Base-by-base conservation (phyloP, 2,113 vertebrate species). In the Xyliphius kryptos region DNA sequence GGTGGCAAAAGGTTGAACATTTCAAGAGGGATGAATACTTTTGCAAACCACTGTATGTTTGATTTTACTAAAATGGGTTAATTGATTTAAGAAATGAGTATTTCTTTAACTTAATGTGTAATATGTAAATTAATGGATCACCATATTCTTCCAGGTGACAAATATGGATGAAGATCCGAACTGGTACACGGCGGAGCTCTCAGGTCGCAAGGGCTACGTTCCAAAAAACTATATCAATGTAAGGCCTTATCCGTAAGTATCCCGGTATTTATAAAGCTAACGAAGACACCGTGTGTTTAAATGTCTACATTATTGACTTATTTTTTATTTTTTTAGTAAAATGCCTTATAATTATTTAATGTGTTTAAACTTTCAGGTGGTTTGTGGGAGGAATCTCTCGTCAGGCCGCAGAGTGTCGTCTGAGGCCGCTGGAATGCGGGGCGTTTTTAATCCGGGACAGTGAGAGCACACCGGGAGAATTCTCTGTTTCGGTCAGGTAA, bases 151-250 rank as follows among this genome's bases (percentile, higher is more conserved):
- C 1, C 64, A 98, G 95, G 92, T 98, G 78, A 87, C 89, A 67
- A 96, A 96, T 76, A 95, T 95, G 91, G 95, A 97, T 41, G 92
- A 94, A 0, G 92, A 97, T 67, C 91, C 92, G 70, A 92, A 91
- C 74, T 98, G 95, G 95, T 89, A 87, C 80, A 92, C 90, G 71
- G 93, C 92, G 0, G 95, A 98, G 80, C 83, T 94, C 38, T 83
- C 77, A 0, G 94, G 95, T 5, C 78, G 76, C 0, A 89, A 92
- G 69, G 95, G 95, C 10, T 95, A 87, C 1, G 70, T 96, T 52
- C 95, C 93, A 20, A 88, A 94, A 81, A 98, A 97, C 80, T 97
- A 96, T 82, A 90, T 98, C 78, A 92, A 83, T 17, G 79, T 97
- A 70, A 92, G 91, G 67, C 90, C 92, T 3, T 91, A 97, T 61